A percentile compares a stretch with the other conserved stretches of the same genome.
Conservation (phyloP, 2,888 invertebrate species). For the Nemotelus pantherinus region DNA sequence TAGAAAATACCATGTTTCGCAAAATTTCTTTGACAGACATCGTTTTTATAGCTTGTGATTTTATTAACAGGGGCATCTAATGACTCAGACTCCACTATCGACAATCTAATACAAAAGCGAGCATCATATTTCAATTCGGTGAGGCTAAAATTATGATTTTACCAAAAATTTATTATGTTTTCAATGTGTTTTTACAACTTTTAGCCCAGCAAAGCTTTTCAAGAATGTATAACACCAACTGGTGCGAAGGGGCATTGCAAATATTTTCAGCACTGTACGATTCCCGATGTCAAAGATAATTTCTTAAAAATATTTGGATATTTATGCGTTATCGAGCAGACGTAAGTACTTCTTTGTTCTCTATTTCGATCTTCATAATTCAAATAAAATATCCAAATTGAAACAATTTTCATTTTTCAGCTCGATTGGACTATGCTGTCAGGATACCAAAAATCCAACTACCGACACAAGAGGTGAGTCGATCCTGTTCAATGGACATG, state of each 20-base stretch:
- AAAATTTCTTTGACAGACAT: too few species aligned
- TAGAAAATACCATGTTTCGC: too few species aligned
- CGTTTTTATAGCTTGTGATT: too few species aligned
- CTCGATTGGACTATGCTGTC: slow-evolving; percentile 80
- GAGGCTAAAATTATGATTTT: neutral
- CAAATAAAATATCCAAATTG: too few species aligned
- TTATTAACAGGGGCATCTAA: too few species aligned
- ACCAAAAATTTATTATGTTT: neutral
- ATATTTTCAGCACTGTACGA: slow-evolving; percentile 69
- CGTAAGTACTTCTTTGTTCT: slow-evolving; percentile 64
- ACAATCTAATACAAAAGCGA: slow-evolving; percentile 4
- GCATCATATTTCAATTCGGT: slow-evolving; percentile 21
- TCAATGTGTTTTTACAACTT: neutral
- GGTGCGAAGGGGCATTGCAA: slow-evolving; percentile 75
- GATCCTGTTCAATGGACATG: slow-evolving; percentile 63
- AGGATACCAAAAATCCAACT: slow-evolving; percentile 64
- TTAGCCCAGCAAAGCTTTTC: slow-evolving; percentile 71
- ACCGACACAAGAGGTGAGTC: slow-evolving; percentile 53
- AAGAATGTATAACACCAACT: slow-evolving; percentile 69
- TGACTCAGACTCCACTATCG: neutral
- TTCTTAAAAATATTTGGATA: slow-evolving; percentile 73
- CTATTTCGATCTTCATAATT: neutral
- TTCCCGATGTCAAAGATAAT: slow-evolving; percentile 70
- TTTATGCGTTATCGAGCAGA: slow-evolving; percentile 74
- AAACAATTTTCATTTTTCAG: slow-evolving; percentile 52